Evolutionary conservation across 2,888 invertebrate species (phyloP).

Genomic region (Psococerastis gibbosa): DNA sequence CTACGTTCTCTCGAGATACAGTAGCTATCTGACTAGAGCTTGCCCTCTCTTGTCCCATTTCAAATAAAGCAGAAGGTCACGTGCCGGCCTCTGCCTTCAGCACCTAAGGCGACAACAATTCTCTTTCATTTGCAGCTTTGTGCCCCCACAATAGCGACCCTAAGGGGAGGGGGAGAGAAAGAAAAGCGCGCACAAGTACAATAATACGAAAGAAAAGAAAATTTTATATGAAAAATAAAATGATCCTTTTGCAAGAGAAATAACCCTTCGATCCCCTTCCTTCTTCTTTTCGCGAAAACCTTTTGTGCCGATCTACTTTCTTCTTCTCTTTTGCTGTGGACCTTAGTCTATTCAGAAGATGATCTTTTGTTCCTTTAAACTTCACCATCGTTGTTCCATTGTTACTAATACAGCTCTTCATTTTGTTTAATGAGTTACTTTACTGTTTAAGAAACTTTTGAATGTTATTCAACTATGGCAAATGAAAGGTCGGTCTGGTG

Average conservation of each 20-base stretch:
- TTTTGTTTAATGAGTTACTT: neutral
- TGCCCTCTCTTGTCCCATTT: too few species aligned
- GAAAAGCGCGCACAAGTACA: neutral
- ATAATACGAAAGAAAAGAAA: neutral
- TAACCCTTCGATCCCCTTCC: constrained; percentile 4
- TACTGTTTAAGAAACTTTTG: too few species aligned
- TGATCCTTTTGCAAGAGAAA: constrained; percentile 8
- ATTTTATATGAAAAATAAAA: constrained; percentile 8
- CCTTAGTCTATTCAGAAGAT: constrained; percentile 5
- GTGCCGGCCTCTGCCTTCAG: neutral
- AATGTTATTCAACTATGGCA: too few species aligned
- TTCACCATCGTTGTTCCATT: neutral
- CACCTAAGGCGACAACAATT: neutral
- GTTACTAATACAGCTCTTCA: neutral
- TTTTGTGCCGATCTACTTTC: constrained; percentile 5
- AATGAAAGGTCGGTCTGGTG: too few species aligned
- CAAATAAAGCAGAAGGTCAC: neutral
- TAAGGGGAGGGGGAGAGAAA: neutral
- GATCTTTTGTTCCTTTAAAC: neutral
- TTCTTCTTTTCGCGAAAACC: neutral
- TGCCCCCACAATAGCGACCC: neutral
- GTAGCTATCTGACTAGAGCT: too few species aligned
- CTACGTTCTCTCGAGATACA: too few species aligned
- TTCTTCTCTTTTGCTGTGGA: constrained; percentile 7
- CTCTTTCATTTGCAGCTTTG: neutral